Conservation (phyloP, 2,797 vertebrate genomes). For the Pachyuromys duprasi region DNA sequence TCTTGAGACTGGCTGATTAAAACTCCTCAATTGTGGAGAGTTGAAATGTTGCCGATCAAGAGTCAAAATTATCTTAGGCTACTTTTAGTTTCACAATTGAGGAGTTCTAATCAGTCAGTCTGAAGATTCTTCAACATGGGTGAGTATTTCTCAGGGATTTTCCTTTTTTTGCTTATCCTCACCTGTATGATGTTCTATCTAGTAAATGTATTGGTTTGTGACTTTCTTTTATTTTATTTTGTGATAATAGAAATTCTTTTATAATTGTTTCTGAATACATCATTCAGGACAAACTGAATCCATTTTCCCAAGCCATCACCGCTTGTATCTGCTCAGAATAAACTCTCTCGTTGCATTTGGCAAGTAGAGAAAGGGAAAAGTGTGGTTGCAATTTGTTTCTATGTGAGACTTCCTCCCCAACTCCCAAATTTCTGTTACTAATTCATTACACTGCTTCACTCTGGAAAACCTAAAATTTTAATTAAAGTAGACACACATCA, state of each 20-base stretch:
- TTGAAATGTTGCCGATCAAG: not conserved
- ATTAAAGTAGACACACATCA: not conserved
- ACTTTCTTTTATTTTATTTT: not conserved
- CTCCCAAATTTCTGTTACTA: not conserved
- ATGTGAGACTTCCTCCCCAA: not conserved
- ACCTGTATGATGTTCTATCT: not conserved
- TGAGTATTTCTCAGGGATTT: not conserved
- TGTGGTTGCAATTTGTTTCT: not conserved
- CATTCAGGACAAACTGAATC: not conserved
- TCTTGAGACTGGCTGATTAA: too few species aligned
- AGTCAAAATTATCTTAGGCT: not conserved
- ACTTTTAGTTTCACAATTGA: not conserved
- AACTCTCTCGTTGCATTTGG: not conserved
- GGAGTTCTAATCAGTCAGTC: too few species aligned
- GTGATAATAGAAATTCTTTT: not conserved
- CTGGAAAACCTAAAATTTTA: not conserved
- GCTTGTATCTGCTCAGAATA: not conserved
- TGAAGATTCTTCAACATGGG: too few species aligned
- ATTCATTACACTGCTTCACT: not conserved
- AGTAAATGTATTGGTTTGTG: not conserved
- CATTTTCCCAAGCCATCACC: not conserved
- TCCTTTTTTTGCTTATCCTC: not conserved
- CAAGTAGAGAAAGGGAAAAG: not conserved
- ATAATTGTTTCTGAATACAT: not conserved
- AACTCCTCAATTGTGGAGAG: not conserved